These are phyloP conservation scores for Bujurquina vittata DNA, from an alignment of 2,113 vertebrate species.

Conservation along the genomic window DNA sequence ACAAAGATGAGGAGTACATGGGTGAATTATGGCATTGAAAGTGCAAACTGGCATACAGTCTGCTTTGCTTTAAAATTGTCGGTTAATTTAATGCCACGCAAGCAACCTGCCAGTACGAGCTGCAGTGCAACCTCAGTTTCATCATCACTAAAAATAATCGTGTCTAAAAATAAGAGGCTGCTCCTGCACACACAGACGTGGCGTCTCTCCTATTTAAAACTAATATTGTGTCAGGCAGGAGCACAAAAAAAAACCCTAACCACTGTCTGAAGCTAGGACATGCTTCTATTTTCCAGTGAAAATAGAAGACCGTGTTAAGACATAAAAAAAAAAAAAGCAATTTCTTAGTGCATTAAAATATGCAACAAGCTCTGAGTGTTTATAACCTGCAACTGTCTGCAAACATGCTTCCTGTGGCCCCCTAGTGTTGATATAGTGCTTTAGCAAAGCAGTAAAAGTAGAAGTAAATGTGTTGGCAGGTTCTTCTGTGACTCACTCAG, in stretches of 20 bases:
- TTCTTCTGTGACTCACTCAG: conserved; percentile 37
- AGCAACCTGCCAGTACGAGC: background rate
- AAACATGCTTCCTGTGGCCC: conserved; percentile 1
- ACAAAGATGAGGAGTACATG: background rate
- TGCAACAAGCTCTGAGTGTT: background rate
- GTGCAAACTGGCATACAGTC: background rate
- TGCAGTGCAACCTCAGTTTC: background rate
- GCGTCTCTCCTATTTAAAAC: conserved; percentile 14
- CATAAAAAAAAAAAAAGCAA: background rate
- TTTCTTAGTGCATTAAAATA: background rate
- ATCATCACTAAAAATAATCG: conserved; percentile 22
- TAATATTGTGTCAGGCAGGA: conserved; percentile 4
- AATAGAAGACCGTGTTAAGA: background rate
- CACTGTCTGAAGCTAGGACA: background rate
- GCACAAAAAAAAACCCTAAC: background rate
- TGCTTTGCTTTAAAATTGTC: background rate
- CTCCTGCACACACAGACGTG: conserved; percentile 3
- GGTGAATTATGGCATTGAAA: conserved; percentile 24
- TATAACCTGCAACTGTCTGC: background rate
- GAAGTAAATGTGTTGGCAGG: conserved; percentile 44
- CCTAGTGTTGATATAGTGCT: conserved; percentile 43
- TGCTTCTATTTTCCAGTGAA: background rate
- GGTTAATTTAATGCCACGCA: background rate
- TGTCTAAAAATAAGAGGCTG: conserved; percentile 31
- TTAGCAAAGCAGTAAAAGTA: conserved; percentile 32